Conservation (phyloP, 2,797 vertebrate genomes). For the Catamblyrhynchus diadema region DNA sequence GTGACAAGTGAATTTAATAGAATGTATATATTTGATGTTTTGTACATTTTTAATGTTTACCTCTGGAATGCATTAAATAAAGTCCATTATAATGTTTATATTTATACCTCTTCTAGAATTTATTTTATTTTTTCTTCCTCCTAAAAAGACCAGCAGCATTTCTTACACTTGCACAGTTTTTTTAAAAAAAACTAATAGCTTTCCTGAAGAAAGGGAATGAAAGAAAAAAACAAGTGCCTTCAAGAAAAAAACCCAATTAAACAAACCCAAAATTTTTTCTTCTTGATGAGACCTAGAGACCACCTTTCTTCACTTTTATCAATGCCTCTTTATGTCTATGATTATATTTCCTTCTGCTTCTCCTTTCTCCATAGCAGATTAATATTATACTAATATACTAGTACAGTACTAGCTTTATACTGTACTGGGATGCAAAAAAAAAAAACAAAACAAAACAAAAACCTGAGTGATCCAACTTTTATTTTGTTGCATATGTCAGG, state of each 20-base stretch:
- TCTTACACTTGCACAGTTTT: background rate
- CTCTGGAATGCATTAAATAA: background rate
- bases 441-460: too few species aligned
- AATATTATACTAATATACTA: background rate
- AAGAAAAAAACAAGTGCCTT: background rate
- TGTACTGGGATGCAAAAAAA: background rate
- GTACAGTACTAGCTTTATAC: background rate
- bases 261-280: rapidly evolving
- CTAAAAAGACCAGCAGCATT: background rate
- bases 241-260: background rate
- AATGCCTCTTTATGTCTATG: background rate
- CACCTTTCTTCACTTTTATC: background rate
- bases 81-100: background rate
- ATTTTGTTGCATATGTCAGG: background rate
- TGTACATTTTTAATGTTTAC: background rate
- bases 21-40: background rate
- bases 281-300: background rate
- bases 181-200: background rate
- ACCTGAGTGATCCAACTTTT: background rate
- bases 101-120: background rate
- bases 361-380: background rate
- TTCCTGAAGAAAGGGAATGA: background rate
- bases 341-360: background rate
- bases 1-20: background rate
- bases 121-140: background rate